Base-by-base conservation (phyloP, 2,888 invertebrate genomes). In the Heteromurus nitidus region DNA sequence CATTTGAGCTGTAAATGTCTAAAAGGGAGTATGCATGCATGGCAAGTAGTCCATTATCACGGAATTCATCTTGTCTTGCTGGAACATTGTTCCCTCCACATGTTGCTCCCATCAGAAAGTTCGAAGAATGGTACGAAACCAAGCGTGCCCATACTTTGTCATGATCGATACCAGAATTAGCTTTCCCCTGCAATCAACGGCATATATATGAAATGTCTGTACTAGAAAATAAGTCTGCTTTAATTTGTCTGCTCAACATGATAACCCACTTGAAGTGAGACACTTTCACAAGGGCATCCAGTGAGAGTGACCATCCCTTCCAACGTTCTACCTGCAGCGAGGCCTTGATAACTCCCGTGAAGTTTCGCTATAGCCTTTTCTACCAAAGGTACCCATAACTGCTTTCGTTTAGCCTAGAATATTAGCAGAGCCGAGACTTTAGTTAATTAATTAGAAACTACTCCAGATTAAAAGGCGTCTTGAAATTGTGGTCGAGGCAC, bases 361-460 rank as follows among this genome's bases (percentile, higher is more conserved):
- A 98, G 92, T 90, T 99, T 99, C 0, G 99, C 99, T 30, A 99
- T 96, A 0, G 99, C 99, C 90, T 99, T 99, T 89, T 99, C 99
- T 86, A 99, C 98, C 82, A 99, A 90, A 0, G 99, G 98, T 73
- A 99, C 98, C 99, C 99, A 99, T 31, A 99, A 91, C 89, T 99
- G 98, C 91, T 95, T 96, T 89, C 97, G 92, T 91, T 95, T 97
- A 18, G 96, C 95, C 95, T 96, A 89, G 11, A 9, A 55, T 24
- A 55, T n/a, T n/a, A n/a, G n/a, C n/a, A n/a, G n/a, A n/a, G n/a
- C n/a, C n/a, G n/a, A n/a, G n/a, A n/a, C n/a, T n/a, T n/a, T n/a
- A n/a, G n/a, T n/a, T n/a, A n/a, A n/a, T n/a, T n/a, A n/a, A n/a
- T n/a, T n/a, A n/a, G n/a, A n/a, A n/a, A n/a, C n/a, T n/a, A n/a